Conservation (phyloP, 64 coral and sea anemone genomes). For the Hydrozoanthus tunicans region DNA sequence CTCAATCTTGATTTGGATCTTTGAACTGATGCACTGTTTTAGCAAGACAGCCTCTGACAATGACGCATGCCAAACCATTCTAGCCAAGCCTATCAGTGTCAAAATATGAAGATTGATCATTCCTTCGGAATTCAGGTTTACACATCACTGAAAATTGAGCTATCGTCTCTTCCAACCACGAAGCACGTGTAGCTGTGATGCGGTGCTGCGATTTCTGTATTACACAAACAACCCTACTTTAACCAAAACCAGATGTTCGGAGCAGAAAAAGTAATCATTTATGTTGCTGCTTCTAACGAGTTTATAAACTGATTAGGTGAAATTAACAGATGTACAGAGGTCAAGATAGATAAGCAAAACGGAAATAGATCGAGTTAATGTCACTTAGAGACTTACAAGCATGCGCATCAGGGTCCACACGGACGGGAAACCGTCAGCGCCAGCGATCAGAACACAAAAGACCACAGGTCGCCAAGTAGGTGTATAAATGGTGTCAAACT, state of each 20-base stretch:
- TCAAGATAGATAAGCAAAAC: conserved; percentile 65
- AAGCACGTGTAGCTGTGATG: conserved; percentile 3
- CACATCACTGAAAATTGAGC: neutral
- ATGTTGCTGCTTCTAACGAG: conserved; percentile 39
- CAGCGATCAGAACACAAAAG: neutral
- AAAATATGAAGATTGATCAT: conserved; percentile 42
- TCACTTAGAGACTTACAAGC: conserved; percentile 36
- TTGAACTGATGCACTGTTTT: conserved; percentile 2
- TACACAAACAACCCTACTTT: neutral
- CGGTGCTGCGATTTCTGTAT: neutral
- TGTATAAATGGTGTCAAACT: conserved; percentile 5
- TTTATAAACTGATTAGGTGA: conserved; percentile 67
- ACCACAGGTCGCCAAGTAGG: neutral
- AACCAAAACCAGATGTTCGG: conserved; percentile 31
- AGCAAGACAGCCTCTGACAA: neutral
- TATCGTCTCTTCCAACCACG: too few species aligned
- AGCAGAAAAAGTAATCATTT: conserved; percentile 42
- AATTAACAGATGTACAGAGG: conserved; percentile 67
- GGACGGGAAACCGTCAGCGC: neutral
- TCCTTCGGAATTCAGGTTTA: conserved; percentile 33
- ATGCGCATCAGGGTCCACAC: conserved; percentile 32
- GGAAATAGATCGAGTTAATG: conserved; percentile 46
- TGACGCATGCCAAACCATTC: conserved; percentile 35
- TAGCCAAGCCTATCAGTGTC: conserved; percentile 28
- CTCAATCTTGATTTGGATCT: conserved; percentile 36